These are phyloP conservation scores for Ibidorhyncha struthersii DNA, from an alignment of 2,113 vertebrate genomes.

Conservation along the genomic window DNA sequence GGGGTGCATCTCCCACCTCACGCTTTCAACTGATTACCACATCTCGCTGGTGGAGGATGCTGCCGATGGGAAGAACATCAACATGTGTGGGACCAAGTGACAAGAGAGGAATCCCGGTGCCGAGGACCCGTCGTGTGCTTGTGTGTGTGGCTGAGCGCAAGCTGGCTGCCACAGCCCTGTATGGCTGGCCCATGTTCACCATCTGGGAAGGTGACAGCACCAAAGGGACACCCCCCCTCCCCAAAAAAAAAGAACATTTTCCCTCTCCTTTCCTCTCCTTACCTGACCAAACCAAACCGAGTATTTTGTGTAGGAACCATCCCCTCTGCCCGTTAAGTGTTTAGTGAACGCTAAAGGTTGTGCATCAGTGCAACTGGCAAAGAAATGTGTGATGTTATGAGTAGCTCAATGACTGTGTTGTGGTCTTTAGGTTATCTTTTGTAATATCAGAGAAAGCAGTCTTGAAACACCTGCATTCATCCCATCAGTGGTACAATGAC, in stretches of 20 bases:
- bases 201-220: neutral
- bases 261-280: slow-evolving; percentile 5
- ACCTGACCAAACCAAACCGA: neutral
- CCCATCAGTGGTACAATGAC: neutral
- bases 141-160: neutral
- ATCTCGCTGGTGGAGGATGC: slow-evolving; percentile 93
- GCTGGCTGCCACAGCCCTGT: neutral
- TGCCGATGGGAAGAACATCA: slow-evolving; percentile 93
- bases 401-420: slow-evolving; percentile 14
- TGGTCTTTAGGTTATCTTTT: slow-evolving; percentile 9
- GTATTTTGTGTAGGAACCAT: slow-evolving; percentile 20
- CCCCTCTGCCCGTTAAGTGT: neutral
- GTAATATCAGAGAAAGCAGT: slow-evolving; percentile 1
- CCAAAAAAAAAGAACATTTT: neutral
- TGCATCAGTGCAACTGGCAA: neutral
- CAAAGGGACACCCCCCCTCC: too few relatives aligned
- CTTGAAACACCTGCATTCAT: slow-evolving; percentile 32
- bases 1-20: slow-evolving; percentile 96
- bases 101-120: neutral
- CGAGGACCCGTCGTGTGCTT: neutral
- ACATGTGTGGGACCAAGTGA: slow-evolving; percentile 89
- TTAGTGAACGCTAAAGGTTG: neutral
- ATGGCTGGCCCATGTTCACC: neutral
- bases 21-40: slow-evolving; percentile 92
- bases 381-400: neutral